Percentiles rank a stretch among this genome's conserved stretches.
phyloP scores from a whole-genome alignment of 2,888 invertebrate species.

The Pegoplata infirma region DNA sequence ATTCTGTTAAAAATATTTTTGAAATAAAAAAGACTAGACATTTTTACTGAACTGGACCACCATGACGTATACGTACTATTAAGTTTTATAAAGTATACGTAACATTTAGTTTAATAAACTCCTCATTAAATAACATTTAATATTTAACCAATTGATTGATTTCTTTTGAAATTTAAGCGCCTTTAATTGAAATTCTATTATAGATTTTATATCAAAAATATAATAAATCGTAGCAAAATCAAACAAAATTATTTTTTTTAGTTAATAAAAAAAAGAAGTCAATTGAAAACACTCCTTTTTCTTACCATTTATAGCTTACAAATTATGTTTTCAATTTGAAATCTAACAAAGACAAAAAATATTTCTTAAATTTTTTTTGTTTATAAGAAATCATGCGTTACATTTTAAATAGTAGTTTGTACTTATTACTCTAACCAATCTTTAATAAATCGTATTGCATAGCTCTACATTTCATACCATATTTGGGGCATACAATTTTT shows the following conservation, averaged over 20 bases:
- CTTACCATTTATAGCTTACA: slow-evolving; percentile 38
- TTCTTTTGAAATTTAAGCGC: slow-evolving; percentile 58
- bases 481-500: slow-evolving; percentile 59
- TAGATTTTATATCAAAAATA: neutral
- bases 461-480: slow-evolving; percentile 48
- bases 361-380: slow-evolving; percentile 14
- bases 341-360: neutral
- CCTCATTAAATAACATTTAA: slow-evolving; percentile 18
- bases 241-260: too few relatives aligned
- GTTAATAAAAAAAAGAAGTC: too few relatives aligned
- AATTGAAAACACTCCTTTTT: slow-evolving; percentile 35
- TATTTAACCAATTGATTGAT: slow-evolving; percentile 46
- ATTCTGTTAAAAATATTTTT: neutral
- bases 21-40: neutral
- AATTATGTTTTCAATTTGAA: slow-evolving; percentile 42
- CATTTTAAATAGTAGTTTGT: slow-evolving; percentile 38
- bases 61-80: slow-evolving; percentile 39
- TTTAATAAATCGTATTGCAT: slow-evolving; percentile 15
- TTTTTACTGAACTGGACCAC: slow-evolving; percentile 26
- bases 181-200: slow-evolving; percentile 33
- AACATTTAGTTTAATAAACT: slow-evolving; percentile 4
- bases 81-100: too few relatives aligned
- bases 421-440: slow-evolving; percentile 6
- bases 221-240: neutral
- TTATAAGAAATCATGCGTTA: slow-evolving; percentile 56